phyloP scores from a whole-genome alignment of 2,888 invertebrate species.

The Macrosiphum euphorbiae region DNA sequence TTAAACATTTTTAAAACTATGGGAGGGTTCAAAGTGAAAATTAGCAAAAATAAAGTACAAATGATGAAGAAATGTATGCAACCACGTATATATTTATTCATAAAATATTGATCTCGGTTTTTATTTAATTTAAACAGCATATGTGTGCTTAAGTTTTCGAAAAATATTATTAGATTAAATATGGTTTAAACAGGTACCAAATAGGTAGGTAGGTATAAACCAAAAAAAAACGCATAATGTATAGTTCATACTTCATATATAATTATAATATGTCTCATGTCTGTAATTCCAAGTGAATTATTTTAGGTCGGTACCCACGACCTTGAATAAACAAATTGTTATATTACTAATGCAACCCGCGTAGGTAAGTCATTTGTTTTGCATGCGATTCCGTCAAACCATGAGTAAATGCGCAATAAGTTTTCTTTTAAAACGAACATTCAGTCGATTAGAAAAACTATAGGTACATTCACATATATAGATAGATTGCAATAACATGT shows the following conservation, averaged over 20 bases:
- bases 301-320: not conserved
- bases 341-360: not conserved
- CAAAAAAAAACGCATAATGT: not conserved
- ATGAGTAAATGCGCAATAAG: not conserved
- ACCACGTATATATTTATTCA: not conserved
- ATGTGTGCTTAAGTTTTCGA: not conserved
- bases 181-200: not conserved
- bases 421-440: not conserved
- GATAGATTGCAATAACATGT: not conserved
- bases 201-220: no score
- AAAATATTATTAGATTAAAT: not conserved
- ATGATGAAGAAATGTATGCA: not conserved
- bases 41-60: not conserved
- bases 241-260: not conserved
- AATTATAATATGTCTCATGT: not conserved
- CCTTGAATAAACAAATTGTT: constrained; percentile 7
- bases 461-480: not conserved
- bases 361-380: not conserved
- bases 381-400: not conserved
- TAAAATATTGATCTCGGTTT: no score
- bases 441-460: not conserved
- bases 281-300: not conserved
- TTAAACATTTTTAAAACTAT: not conserved
- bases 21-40: not conserved
- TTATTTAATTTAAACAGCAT: no score